A percentile compares a stretch with the other conserved stretches of the same genome.
phyloP scores from a whole-genome alignment of 2,113 vertebrate species.

The Brevimyrus niger region DNA sequence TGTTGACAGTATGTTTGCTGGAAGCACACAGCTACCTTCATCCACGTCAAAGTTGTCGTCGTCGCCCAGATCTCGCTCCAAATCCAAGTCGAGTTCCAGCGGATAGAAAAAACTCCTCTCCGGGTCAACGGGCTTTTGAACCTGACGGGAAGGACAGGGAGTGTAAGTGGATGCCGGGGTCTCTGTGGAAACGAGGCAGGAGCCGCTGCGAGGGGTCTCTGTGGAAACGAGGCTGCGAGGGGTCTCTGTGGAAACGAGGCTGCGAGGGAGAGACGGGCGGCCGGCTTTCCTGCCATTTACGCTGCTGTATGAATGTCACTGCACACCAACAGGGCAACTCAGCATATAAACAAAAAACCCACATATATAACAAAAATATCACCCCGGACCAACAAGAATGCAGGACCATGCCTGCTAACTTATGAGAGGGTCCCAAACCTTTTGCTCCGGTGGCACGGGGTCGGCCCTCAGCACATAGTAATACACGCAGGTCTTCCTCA shows the following conservation, averaged over 20 bases:
- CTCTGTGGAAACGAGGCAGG: neutral
- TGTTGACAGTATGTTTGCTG: neutral
- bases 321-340: neutral
- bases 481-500: constrained; percentile 64
- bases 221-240: neutral
- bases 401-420: neutral
- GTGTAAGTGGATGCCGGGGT: neutral
- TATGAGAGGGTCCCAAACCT: constrained; percentile 46
- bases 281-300: neutral
- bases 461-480: constrained; percentile 81
- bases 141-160: constrained; percentile 35
- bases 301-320: neutral
- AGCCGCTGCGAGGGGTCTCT: neutral
- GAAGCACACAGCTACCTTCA: constrained; percentile 53
- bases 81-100: constrained; percentile 66
- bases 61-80: constrained; percentile 64
- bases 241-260: neutral
- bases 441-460: constrained; percentile 51
- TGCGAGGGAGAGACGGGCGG: neutral
- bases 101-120: constrained; percentile 74
- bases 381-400: neutral
- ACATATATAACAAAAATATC: neutral
- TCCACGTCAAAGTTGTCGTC: constrained; percentile 69
- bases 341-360: neutral
- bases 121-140: constrained; percentile 59